These are phyloP conservation scores for Lagopus muta DNA, from an alignment of 2,113 vertebrate species.

Conservation along the genomic window DNA sequence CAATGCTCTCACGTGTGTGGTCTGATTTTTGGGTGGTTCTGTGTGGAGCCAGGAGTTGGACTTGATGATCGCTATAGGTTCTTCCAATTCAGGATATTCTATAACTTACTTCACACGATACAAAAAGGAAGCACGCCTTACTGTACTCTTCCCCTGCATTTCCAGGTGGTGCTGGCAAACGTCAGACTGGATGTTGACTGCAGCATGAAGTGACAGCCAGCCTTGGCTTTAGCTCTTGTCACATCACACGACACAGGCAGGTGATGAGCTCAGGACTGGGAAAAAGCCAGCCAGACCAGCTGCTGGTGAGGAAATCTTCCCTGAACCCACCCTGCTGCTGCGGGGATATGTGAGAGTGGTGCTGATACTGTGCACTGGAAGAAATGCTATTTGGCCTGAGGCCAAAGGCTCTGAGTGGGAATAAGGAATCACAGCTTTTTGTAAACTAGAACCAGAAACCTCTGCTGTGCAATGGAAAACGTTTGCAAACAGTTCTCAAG, in stretches of 20 bases:
- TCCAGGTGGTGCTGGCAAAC: not conserved
- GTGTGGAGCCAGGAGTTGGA: too few species aligned
- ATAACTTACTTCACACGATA: not conserved
- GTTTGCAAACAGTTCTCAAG: not conserved
- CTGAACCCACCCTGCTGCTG: not conserved
- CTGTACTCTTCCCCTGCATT: accelerated
- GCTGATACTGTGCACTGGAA: not conserved
- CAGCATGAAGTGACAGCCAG: not conserved
- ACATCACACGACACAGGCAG: not conserved
- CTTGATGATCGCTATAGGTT: too few species aligned
- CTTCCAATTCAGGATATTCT: too few species aligned
- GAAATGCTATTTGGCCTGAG: not conserved
- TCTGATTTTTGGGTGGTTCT: too few species aligned
- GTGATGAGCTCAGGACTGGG: not conserved
- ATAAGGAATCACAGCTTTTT: not conserved
- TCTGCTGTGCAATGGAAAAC: not conserved
- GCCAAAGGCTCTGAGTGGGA: not conserved
- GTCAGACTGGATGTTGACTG: not conserved
- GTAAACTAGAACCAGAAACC: not conserved
- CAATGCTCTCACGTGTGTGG: too few species aligned
- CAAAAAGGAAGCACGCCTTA: not conserved
- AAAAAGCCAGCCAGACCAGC: not conserved
- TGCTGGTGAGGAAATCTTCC: not conserved
- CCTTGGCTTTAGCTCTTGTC: not conserved
- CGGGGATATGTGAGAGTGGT: not conserved